Evolutionary conservation across 2,888 invertebrate species (phyloP).

Genomic region (Phoenoteleia sp.): DNA sequence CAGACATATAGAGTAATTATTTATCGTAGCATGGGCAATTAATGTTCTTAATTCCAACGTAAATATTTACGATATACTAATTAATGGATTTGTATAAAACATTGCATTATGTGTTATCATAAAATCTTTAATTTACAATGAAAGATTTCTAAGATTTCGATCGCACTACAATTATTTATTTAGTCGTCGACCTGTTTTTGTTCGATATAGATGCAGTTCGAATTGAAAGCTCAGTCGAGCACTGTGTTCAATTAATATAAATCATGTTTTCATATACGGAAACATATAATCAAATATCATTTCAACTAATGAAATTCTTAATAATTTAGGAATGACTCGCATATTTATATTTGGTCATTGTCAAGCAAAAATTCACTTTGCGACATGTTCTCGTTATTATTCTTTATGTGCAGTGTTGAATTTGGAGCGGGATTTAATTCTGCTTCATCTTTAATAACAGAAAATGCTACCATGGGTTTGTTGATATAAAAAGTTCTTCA

Average conservation of each 20-base stretch:
- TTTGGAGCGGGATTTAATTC: constrained; percentile 86
- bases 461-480: constrained; percentile 92
- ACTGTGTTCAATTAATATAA: constrained; percentile 43
- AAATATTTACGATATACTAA: too few species aligned
- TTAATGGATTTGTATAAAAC: too few species aligned
- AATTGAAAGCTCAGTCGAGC: constrained; percentile 49
- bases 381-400: constrained; percentile 57
- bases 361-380: constrained; percentile 51
- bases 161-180: constrained; percentile 78
- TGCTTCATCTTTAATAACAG: constrained; percentile 91
- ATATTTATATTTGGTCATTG: constrained; percentile 50
- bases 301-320: constrained; percentile 78
- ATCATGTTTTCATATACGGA: constrained; percentile 36
- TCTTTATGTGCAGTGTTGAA: constrained; percentile 70
- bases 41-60: too few species aligned
- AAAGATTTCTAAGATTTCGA: constrained; percentile 75
- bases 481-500: constrained; percentile 6
- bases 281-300: constrained; percentile 49
- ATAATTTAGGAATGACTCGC: constrained; percentile 77
- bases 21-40: too few species aligned
- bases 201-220: constrained; percentile 66
- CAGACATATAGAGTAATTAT: too few species aligned
- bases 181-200: constrained; percentile 77
- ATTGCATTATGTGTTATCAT: too few species aligned
- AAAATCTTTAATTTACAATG: constrained; percentile 21